These are phyloP conservation scores for Pandemis corylana DNA, from an alignment of 2,888 invertebrate species.

Conservation along the genomic window DNA sequence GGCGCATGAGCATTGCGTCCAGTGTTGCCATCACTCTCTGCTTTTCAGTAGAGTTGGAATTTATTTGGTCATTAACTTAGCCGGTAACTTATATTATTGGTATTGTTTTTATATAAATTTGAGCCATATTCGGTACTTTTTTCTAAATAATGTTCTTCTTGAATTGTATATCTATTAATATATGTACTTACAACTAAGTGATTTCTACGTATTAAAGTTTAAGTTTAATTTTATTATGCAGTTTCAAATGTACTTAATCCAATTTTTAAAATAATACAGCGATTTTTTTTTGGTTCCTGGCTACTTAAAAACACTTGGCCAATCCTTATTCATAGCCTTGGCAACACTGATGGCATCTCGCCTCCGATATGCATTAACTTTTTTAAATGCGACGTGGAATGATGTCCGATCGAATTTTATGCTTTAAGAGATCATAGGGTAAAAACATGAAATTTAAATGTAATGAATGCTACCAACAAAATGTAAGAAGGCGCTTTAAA, in stretches of 20 bases:
- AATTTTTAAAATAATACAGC: too few relatives aligned
- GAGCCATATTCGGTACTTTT: too few relatives aligned
- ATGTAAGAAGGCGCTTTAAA: background rate
- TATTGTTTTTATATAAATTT: too few relatives aligned
- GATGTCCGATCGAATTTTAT: constrained; percentile 10
- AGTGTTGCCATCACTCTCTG: background rate
- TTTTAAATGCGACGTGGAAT: constrained; percentile 42
- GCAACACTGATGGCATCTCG: constrained; percentile 1
- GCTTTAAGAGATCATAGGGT: constrained; percentile 1
- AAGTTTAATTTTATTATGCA: too few relatives aligned
- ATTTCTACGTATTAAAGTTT: too few relatives aligned
- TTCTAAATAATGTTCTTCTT: too few relatives aligned
- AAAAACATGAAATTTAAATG: constrained; percentile 5
- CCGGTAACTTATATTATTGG: too few relatives aligned
- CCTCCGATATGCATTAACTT: constrained; percentile 46
- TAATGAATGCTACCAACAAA: background rate
- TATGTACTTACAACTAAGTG: too few relatives aligned
- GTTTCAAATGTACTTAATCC: too few relatives aligned
- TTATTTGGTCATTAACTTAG: background rate
- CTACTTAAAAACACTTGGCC: too few relatives aligned
- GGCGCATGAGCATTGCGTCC: constrained; percentile 33
- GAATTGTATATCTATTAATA: too few relatives aligned
- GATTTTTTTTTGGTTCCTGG: too few relatives aligned
- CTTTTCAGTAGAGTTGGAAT: background rate
- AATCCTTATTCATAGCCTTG: background rate